Evolutionary conservation across 2,888 invertebrate genomes (phyloP), one percentile per base, ranked within the genome.

Genomic region (Philaethria dido): DNA sequence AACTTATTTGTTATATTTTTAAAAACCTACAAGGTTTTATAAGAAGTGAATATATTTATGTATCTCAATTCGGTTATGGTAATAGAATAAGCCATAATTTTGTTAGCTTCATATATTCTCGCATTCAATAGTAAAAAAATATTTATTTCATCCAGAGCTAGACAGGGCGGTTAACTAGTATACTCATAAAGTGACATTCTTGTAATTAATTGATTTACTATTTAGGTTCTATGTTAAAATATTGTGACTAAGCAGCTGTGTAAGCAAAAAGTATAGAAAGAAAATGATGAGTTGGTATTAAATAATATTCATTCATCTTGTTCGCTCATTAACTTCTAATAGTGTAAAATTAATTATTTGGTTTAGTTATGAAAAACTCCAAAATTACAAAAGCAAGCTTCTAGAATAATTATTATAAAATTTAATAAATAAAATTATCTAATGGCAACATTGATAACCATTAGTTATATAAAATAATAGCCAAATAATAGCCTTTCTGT

Each of bases 211-310:
- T 52, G 11, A 29, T 29, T 52, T 33, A 52, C 52, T 52, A 22
- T 33, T 45, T 33, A 33, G 45, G 29, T 45, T 25, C 44, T 47
- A 25, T 29, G 33, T 60, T 60, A 47, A 57, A 47, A 60, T 60
- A 60, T 45, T 47, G 25, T 14, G 45, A 57, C 22, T 22, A 57
- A 22, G 57, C 57, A 60, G 45, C 18, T 47, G 45, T 45, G 16
- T 60, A 60, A 60, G 45, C 45, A 47, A 47, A 45, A 47, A 57
- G 42, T 57, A 42, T 47, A 20, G 13, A 60, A 60, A 60, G 60
- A 45, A 47, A 60, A 45, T 60, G 60, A 60, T 60, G 60, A 60
- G 60, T 47, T 5, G 33, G 25, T 60, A 29, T 45, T 9, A 47
- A 60, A n/a, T n/a, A 29, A 9, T 0, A 11, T 18, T 45, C 44